Conservation (phyloP, 2,797 vertebrate species). For the Meda fulgida region DNA sequence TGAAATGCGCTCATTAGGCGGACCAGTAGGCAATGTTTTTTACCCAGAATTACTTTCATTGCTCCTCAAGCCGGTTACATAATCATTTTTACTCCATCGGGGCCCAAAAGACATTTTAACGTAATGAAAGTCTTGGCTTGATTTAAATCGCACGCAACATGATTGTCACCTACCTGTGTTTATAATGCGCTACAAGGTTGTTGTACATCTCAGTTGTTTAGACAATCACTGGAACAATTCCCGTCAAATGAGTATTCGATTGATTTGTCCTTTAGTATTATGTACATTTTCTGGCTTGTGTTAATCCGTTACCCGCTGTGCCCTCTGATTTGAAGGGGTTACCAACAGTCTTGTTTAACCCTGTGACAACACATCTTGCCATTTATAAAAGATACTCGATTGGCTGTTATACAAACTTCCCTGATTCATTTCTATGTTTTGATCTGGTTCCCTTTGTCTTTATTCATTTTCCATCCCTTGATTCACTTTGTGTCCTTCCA, state of each 20-base stretch:
- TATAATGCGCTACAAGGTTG: neutral
- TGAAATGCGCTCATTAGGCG: neutral
- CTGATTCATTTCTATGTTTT: neutral
- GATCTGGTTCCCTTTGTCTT: neutral
- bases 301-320: conserved; percentile 1
- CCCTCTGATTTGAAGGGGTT: neutral
- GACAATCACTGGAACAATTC: neutral
- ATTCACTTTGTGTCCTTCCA: conserved; percentile 62
- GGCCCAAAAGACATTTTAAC: conserved; percentile 9
- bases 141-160: neutral
- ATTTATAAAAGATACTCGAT: neutral
- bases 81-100: neutral
- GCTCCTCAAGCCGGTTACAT: conserved; percentile 33
- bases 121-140: neutral
- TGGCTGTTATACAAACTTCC: neutral
- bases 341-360: neutral
- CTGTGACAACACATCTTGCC: neutral
- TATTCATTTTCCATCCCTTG: neutral
- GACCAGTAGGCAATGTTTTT: neutral
- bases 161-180: neutral
- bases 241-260: neutral
- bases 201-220: neutral
- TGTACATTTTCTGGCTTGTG: conserved; percentile 14
- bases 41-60: neutral
- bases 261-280: conserved; percentile 14